Conservation (phyloP, 2,888 invertebrate genomes). For the Hirtodrosophila trivittata region DNA sequence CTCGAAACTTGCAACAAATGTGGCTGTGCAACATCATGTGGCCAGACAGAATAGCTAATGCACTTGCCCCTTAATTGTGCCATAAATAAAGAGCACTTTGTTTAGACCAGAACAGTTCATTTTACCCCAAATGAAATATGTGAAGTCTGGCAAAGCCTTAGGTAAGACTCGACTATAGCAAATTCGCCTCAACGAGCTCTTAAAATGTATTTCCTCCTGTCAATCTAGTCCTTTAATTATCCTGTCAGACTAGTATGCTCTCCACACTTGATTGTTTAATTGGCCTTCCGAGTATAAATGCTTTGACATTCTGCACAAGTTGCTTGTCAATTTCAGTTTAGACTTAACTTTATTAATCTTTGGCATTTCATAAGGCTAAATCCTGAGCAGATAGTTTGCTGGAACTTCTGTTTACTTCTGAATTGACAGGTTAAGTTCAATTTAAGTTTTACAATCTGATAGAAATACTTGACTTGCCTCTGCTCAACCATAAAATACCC, state of each 20-base stretch:
- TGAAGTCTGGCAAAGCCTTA: background rate
- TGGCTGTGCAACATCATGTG: conserved; percentile 39
- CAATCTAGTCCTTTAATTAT: background rate
- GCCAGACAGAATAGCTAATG: conserved; percentile 32
- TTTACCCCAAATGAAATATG: background rate
- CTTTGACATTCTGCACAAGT: too few relatives aligned
- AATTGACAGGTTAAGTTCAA: too few relatives aligned
- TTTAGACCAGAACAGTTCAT: too few relatives aligned
- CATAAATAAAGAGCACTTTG: conserved; percentile 45
- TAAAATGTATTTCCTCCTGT: background rate
- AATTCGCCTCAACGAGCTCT: background rate
- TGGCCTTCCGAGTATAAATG: background rate
- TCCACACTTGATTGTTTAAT: background rate
- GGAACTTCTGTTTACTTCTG: too few relatives aligned
- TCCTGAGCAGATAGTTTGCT: too few relatives aligned
- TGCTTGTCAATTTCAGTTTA: background rate
- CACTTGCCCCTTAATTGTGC: conserved; percentile 39
- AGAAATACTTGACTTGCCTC: too few relatives aligned
- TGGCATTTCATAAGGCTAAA: too few relatives aligned
- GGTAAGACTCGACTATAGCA: background rate
- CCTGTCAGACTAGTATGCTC: too few relatives aligned
- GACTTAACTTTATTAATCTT: background rate
- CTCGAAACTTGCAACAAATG: background rate
- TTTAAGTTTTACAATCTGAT: too few relatives aligned
- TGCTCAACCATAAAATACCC: too few relatives aligned